These are phyloP conservation scores for Drosophila lacertosa DNA, from an alignment of 1,140 invertebrate species.

Conservation along the genomic window DNA sequence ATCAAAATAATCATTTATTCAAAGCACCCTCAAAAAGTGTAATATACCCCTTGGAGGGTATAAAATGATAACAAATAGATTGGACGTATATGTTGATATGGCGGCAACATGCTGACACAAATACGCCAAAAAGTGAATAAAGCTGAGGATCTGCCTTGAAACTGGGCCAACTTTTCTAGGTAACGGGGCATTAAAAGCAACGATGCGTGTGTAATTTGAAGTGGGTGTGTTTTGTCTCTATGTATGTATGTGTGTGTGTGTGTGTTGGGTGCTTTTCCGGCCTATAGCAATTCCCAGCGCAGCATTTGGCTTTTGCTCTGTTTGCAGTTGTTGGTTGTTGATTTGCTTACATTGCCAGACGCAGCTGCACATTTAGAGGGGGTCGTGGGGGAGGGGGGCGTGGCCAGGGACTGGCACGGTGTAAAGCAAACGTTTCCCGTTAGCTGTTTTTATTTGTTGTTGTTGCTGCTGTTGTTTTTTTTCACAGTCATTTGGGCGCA, in stretches of 20 bases:
- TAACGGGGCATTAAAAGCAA: constrained; percentile 40
- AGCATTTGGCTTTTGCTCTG: constrained; percentile 66
- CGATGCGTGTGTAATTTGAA: constrained; percentile 44
- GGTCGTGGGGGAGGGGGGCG: no score
- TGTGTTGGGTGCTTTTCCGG: constrained; percentile 24
- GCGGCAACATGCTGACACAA: constrained; percentile 28
- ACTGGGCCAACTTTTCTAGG: constrained; percentile 51
- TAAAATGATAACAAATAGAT: constrained; percentile 31
- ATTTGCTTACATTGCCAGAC: constrained; percentile 73
- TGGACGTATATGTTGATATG: constrained; percentile 3
- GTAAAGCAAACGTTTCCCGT: constrained; percentile 32
- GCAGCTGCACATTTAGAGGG: constrained; percentile 64
- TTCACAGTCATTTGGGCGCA: constrained; percentile 74
- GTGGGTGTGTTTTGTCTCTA: background rate
- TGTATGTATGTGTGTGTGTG: constrained; percentile 3
- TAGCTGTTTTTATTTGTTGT: constrained; percentile 15
- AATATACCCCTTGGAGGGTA: background rate
- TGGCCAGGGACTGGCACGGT: background rate
- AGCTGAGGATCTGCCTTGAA: constrained; percentile 33
- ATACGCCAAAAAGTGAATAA: constrained; percentile 38
- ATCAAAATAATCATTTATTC: background rate
- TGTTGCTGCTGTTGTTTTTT: constrained; percentile 39
- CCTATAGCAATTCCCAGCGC: constrained; percentile 61
- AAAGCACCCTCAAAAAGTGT: background rate
- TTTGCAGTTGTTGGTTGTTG: constrained; percentile 62